Percentiles rank a stretch among this genome's conserved stretches.
phyloP scores from a whole-genome alignment of 2,888 invertebrate species.

The Drosophila helvetica region DNA sequence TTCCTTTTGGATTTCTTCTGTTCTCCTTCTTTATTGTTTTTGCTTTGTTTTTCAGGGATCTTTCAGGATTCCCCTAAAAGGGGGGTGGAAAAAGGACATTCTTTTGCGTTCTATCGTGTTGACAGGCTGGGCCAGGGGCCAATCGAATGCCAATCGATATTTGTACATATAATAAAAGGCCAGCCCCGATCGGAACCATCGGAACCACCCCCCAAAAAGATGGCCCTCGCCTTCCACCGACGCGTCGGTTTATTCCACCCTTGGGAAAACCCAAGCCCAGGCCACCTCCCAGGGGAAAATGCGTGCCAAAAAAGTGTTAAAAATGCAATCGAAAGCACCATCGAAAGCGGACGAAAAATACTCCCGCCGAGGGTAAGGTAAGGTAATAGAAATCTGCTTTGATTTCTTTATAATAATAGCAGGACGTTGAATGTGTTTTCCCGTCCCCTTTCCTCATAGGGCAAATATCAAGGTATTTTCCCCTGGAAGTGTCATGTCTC shows the following conservation, averaged over 20 bases:
- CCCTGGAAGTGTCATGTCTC: too few relatives aligned
- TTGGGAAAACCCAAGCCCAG: constrained; percentile 53
- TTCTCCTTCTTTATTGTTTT: constrained; percentile 3
- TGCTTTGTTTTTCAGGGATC: neutral
- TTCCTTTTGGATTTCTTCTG: neutral
- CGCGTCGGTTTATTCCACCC: constrained; percentile 48
- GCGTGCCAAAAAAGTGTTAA: constrained; percentile 63
- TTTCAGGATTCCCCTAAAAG: neutral
- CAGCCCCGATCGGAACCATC: constrained; percentile 30
- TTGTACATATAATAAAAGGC: constrained; percentile 67
- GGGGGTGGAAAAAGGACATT: neutral
- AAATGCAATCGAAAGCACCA: constrained; percentile 54
- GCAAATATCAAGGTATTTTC: too few relatives aligned
- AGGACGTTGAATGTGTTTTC: constrained; percentile 2
- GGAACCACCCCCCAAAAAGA: neutral
- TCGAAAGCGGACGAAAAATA: constrained; percentile 9
- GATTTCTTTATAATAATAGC: constrained; percentile 44
- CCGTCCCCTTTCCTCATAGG: neutral
- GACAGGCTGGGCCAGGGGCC: constrained; percentile 56
- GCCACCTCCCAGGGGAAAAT: constrained; percentile 11
- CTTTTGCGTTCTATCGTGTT: constrained; percentile 1
- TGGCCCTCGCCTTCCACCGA: neutral
- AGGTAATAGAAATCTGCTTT: constrained; percentile 24
- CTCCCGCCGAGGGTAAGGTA: neutral
- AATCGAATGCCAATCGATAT: constrained; percentile 76